Base-by-base conservation (phyloP, 2,888 invertebrate genomes). In the Ophion costatus region DNA sequence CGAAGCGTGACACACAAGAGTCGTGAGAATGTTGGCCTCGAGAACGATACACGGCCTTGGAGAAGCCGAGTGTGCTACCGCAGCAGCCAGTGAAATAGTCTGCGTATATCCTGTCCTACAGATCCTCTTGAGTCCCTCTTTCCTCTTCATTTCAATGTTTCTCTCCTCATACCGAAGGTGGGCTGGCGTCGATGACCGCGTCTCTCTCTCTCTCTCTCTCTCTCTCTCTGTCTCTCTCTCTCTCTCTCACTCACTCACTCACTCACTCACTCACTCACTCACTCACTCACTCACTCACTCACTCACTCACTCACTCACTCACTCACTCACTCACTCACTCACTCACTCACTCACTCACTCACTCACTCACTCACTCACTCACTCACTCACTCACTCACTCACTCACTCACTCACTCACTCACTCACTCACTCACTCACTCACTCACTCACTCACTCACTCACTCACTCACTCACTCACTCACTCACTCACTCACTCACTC, bases 21-120 rank as follows among this genome's bases (percentile, higher is more conserved):
- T 85, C 86, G 88, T 88, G 87, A 88, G 88, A 88, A 86, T 59
- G 70, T 73, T 76, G 78, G 73, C 82, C 80, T 81, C 78, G 78
- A 81, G 75, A 81, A 66, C 57, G 20, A 77, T 51, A 64, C 29
- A 70, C 75, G 85, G 57, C 85, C 85, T 85, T 83, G 83, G 64
- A 63, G 29, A 57, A 57, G 63, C 45, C 45, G 56, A 71, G 64
- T 29, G 59, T 56, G 70, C 81, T 59, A 80, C 80, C 71, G 83
- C 79, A 67, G 79, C 61, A 66, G 64, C 74, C 74, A 74, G 24
- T 63, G 64, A 51, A 69, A 69, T 69, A 51, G 51, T 17, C 24
- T 29, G 69, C 24, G 17, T 51, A 75, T 75, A 20, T 64, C 7
- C 22, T n/a, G 14, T 56, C 38, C 67, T 56, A 5, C 56, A 11